phyloP scores from a whole-genome alignment of 2,888 invertebrate species.

The Eristalis pertinax region DNA sequence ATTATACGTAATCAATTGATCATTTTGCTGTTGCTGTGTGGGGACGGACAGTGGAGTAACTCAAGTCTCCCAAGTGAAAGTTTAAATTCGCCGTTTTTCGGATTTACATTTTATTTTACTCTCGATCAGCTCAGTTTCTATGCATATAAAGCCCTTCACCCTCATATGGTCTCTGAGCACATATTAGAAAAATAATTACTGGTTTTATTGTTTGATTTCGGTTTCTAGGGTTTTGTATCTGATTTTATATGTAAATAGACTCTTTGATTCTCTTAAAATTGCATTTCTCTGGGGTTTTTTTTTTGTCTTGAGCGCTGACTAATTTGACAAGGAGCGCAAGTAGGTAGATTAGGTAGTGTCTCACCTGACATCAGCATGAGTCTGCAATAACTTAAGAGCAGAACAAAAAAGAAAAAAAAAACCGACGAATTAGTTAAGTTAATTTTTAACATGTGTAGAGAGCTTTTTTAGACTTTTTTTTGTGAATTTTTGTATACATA shows the following conservation, averaged over 20 bases:
- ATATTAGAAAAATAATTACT: neutral
- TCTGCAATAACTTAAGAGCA: constrained; percentile 82
- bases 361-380: constrained; percentile 80
- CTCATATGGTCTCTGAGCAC: neutral
- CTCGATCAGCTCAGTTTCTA: constrained; percentile 49
- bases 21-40: constrained; percentile 36
- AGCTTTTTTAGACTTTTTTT: constrained; percentile 53
- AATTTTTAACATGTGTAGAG: constrained; percentile 65
- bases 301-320: constrained; percentile 67
- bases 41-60: constrained; percentile 36
- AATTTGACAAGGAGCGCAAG: constrained; percentile 60
- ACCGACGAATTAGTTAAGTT: constrained; percentile 81
- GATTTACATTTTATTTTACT: constrained; percentile 38
- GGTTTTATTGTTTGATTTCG: constrained; percentile 11
- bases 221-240: constrained; percentile 14
- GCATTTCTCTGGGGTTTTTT: constrained; percentile 35
- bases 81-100: constrained; percentile 35
- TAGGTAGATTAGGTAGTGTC: constrained; percentile 75
- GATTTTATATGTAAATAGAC: constrained; percentile 34
- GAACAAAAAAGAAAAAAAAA: constrained; percentile 80
- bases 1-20: constrained; percentile 54
- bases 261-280: constrained; percentile 16
- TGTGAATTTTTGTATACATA: constrained; percentile 63
- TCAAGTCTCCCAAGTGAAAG: constrained; percentile 48
- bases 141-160: neutral